Evolutionary conservation across 2,797 vertebrate genomes (phyloP), one percentile per base, ranked within the genome.

Genomic region (Bryconaethiops microstoma): DNA sequence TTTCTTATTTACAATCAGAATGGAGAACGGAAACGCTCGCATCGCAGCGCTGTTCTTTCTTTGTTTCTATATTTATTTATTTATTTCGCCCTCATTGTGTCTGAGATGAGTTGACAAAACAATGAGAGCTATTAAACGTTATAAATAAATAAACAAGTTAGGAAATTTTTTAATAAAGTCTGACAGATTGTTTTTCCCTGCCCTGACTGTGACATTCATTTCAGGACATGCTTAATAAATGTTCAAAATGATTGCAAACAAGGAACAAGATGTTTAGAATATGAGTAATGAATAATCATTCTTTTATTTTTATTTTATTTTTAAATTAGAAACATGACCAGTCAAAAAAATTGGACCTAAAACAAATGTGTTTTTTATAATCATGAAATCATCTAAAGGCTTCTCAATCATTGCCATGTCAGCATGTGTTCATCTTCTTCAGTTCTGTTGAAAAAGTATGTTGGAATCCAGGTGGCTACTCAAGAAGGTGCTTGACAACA

Each of bases 1-100:
- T 81, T 63, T 79, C 79, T 62, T 71, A 72, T 86, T 76, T 65
- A 69, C 63, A 77, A 76, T 76, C 74, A 73, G 50, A 81, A 76
- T n/a, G 52, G 59, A 78, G 55, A 80, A 83, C 17, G 71, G 40
- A 57, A 77, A 54, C 21, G 29, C 42, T 69, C 52, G 10, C 19
- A 9, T 54, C 12, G 69, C n/a, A 0, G 21, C 29, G 14, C n/a
- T 29, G 14, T 78, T 45, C 10, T 45, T 45, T 29, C 29, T 29
- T 29, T 29, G 29, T 29, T 3, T 29, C 29, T 45, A 45, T 10
- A 45, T 45, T 45, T 45, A 45, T 74, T 77, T 29, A 29, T 29
- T 29, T 29, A 29, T 78, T 70, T 42, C 69, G 72, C 45, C 23
- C 60, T 83, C 81, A 76, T 83, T 83, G 79, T 64, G 54, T 78